Evolutionary conservation across 2,113 vertebrate genomes (phyloP).

Genomic region (Scatophagus argus): DNA sequence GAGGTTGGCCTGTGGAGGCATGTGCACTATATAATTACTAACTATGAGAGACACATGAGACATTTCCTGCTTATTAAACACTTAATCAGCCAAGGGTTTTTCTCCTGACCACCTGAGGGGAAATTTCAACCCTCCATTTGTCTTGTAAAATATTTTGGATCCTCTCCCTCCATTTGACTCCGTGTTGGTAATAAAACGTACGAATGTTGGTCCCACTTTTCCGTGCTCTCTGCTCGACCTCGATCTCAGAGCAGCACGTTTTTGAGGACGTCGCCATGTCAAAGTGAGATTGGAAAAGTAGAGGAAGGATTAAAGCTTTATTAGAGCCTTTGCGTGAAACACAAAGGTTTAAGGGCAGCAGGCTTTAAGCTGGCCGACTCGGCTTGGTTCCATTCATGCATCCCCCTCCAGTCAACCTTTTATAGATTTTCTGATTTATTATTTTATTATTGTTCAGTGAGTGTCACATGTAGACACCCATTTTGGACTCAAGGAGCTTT

Average conservation of each 20-base stretch:
- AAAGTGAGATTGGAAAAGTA: constrained; percentile 44
- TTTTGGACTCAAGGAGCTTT: background rate
- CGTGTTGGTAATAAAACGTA: background rate
- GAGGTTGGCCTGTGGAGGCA: background rate
- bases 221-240: background rate
- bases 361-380: constrained; percentile 23
- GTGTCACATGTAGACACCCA: background rate
- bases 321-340: constrained; percentile 34
- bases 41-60: constrained; percentile 3
- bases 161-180: background rate
- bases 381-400: background rate
- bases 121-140: background rate
- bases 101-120: background rate
- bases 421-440: constrained; percentile 2
- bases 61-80: constrained; percentile 42
- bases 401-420: background rate
- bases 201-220: background rate
- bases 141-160: background rate
- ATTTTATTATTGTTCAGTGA: too few species aligned
- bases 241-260: constrained; percentile 2
- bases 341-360: constrained; percentile 20
- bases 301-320: constrained; percentile 49
- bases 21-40: background rate
- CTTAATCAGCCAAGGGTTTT: constrained; percentile 16
- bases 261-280: background rate